Conservation (phyloP, 1,140 invertebrate genomes). For the Zaprionus camerounensis region DNA sequence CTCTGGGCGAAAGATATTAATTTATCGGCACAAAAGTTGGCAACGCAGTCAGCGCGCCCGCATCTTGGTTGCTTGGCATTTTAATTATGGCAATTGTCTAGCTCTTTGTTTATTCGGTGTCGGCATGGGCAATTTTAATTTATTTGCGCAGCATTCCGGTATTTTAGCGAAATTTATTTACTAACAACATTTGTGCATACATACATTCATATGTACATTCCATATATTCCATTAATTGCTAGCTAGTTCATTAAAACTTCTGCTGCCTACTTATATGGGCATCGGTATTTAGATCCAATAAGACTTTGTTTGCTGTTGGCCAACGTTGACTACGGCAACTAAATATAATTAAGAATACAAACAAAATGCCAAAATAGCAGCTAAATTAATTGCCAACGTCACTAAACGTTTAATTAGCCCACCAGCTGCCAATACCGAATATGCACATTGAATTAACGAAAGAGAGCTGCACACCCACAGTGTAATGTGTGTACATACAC, state of each 20-base stretch:
- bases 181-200: constrained; percentile 36
- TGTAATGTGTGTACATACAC: neutral
- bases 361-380: constrained; percentile 36
- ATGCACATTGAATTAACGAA: constrained; percentile 11
- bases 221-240: constrained; percentile 18
- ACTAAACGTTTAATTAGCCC: constrained; percentile 67
- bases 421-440: constrained; percentile 44
- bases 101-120: constrained; percentile 65
- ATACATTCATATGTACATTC: neutral
- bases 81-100: constrained; percentile 79
- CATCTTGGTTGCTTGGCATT: constrained; percentile 56
- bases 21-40: constrained; percentile 62
- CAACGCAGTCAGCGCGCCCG: constrained; percentile 38
- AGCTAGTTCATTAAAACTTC: constrained; percentile 53
- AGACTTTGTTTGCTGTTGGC: neutral
- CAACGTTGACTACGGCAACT: neutral
- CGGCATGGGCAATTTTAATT: constrained; percentile 55
- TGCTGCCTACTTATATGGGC: constrained; percentile 74
- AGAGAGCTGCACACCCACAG: constrained; percentile 49
- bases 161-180: constrained; percentile 72
- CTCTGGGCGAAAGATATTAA: constrained; percentile 61
- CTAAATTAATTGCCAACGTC: constrained; percentile 66
- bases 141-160: constrained; percentile 62
- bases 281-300: constrained; percentile 30
- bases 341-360: constrained; percentile 31